Conservation (phyloP, 2,113 vertebrate species). For the Alligator mississippiensis region DNA sequence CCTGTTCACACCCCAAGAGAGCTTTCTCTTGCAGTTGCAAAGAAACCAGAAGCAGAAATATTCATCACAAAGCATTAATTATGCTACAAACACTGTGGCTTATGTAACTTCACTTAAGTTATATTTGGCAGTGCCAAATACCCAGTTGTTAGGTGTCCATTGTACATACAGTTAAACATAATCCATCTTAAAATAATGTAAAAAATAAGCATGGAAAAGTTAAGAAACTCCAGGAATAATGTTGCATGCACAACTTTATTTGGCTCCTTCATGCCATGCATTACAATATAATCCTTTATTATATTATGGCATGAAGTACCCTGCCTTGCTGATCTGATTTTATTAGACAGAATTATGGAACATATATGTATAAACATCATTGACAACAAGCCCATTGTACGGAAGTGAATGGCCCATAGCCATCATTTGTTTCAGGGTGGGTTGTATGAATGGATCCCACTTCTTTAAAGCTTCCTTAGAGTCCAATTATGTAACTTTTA, state of each 20-base stretch:
- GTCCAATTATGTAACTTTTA: not conserved
- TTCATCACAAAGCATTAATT: fast-evolving
- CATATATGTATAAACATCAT: not conserved
- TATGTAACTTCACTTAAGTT: not conserved
- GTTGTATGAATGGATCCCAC: too few species aligned
- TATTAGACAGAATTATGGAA: not conserved
- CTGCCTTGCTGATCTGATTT: not conserved
- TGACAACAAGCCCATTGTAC: too few species aligned
- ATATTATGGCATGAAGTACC: not conserved
- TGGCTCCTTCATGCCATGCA: not conserved
- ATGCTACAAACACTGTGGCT: not conserved
- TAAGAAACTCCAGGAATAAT: not conserved
- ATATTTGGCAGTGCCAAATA: fast-evolving
- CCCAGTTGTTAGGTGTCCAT: not conserved
- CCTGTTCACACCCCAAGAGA: not conserved
- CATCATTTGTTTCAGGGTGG: too few species aligned
- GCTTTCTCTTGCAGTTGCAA: not conserved
- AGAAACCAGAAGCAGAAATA: fast-evolving
- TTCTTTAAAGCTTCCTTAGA: not conserved
- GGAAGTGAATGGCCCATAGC: too few species aligned
- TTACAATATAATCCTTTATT: not conserved
- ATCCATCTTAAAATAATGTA: not conserved
- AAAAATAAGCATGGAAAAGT: not conserved
- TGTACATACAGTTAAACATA: not conserved
- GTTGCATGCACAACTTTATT: not conserved